phyloP scores from a whole-genome alignment of 2,888 invertebrate genomes.

The Eulithis testata region DNA sequence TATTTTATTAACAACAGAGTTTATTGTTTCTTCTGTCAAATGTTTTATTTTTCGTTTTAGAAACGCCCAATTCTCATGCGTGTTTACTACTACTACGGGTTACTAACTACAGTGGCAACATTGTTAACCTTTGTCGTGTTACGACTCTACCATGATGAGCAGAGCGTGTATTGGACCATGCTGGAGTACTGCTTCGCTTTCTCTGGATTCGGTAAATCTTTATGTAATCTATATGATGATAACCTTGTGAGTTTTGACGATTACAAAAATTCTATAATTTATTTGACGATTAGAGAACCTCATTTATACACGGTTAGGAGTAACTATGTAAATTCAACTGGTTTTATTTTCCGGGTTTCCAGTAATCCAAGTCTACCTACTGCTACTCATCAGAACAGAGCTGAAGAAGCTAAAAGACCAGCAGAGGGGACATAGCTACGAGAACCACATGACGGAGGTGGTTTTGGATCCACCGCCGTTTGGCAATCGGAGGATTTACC shows the following conservation, averaged over 20 bases:
- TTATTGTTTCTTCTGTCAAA: neutral
- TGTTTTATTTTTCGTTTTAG: conserved; percentile 33
- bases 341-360: neutral
- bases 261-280: too few species aligned
- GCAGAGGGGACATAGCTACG: neutral
- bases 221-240: too few species aligned
- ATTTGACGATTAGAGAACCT: too few species aligned
- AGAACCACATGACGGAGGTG: neutral
- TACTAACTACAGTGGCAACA: conserved; percentile 45
- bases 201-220: neutral
- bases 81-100: conserved; percentile 55
- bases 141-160: neutral
- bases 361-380: conserved; percentile 1
- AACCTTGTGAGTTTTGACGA: too few species aligned
- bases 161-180: neutral
- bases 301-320: too few species aligned
- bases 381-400: conserved; percentile 2
- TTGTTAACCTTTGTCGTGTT: conserved; percentile 26
- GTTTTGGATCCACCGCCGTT: conserved; percentile 1
- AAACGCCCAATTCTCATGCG: conserved; percentile 47
- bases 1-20: too few species aligned
- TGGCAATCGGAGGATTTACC: neutral
- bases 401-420: neutral
- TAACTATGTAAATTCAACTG: too few species aligned
- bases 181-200: conserved; percentile 1